Evolutionary conservation across 2,888 invertebrate species (phyloP).

Genomic region (Lamellibrachia columna): DNA sequence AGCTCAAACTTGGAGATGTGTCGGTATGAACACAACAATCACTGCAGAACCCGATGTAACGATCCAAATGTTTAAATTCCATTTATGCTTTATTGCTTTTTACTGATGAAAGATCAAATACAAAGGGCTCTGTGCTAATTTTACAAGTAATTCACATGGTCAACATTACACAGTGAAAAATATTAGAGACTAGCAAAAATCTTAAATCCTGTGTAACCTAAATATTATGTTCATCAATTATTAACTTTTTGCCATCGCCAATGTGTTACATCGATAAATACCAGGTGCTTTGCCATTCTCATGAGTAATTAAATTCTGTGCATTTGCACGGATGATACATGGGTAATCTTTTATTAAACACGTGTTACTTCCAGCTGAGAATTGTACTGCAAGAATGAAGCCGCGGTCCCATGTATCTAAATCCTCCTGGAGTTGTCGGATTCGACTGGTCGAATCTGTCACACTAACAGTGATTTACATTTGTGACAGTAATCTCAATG

Average conservation of each 20-base stretch:
- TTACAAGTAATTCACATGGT: neutral
- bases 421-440: neutral
- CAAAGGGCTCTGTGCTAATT: neutral
- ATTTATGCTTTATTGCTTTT: neutral
- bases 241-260: neutral
- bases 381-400: neutral
- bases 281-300: neutral
- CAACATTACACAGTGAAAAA: neutral
- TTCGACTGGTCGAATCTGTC: neutral
- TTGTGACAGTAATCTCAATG: neutral
- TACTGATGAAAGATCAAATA: neutral
- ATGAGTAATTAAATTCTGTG: neutral
- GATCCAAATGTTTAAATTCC: neutral
- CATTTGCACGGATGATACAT: neutral
- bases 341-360: conserved; percentile 16
- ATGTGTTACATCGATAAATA: neutral
- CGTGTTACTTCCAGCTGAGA: neutral
- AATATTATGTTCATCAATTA: neutral
- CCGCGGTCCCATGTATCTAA: neutral
- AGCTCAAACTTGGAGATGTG: too few species aligned
- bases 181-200: neutral
- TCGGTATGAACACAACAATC: neutral
- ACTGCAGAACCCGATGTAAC: neutral
- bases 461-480: neutral
- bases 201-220: neutral